Base-by-base conservation (phyloP, 37 sponge, comb jelly and placozoan species). In the Aplysina aerophoba region DNA sequence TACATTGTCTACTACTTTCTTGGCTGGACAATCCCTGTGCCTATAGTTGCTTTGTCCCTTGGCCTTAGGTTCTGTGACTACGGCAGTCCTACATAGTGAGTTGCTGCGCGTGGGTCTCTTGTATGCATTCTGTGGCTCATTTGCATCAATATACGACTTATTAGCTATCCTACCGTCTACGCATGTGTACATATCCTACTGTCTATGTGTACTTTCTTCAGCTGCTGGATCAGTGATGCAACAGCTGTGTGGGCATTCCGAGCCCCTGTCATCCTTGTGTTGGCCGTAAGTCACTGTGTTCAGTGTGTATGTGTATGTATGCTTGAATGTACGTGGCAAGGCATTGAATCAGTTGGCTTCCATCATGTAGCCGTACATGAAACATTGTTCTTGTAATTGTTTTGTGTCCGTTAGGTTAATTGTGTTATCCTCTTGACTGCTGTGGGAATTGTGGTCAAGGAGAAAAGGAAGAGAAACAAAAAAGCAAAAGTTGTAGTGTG, bases 1-100 rank as follows among this genome's bases (percentile, higher is more conserved):
- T 40, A 83, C 57, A 83, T 63, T 41, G 8, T 82, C 57, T 93
- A 93, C 83, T 68, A 65, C 61, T 72, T 81, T 30, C 60, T 90
- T 25, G 94, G 88, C 0, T 93, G 90, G 88, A 74, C 83, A 0
- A 62, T 58, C 28, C 94, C 94, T 27, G 28, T 90, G 4, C 40
- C 86, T 22, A 81, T 93, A 31, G 94, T 93, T 16, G 88, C 79
- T 39, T 82, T 88, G 0, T 89, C 94, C 30, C 85, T 93, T n/a
- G 94, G 88, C 6, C 28, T 85, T 2, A 60, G 79, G 16, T 88
- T 93, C 79, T 90, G 90, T 84, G 88, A 93, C 82, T 93, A 93
- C 41, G 94, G 94, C 87, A 83, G 85, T 15, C 20, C 63, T 41
- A 59, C 83, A 55, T 85, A 75, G 92, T 92, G 64, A 85, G 92